Evolutionary conservation across 2,113 vertebrate genomes (phyloP).

Genomic region (Cygnus buccinator): DNA sequence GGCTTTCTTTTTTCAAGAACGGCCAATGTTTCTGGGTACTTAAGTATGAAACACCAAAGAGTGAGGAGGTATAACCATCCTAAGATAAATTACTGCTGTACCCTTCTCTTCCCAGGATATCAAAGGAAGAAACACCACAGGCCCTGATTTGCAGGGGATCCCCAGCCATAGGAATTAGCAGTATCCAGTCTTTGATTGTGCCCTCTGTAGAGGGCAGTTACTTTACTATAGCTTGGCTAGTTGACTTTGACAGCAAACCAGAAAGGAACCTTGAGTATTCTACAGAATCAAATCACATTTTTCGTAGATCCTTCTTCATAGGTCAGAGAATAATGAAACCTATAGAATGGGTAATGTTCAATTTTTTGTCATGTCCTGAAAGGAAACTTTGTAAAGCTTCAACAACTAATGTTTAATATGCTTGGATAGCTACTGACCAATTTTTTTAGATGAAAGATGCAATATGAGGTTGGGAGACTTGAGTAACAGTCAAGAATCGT

Average conservation of each 20-base stretch:
- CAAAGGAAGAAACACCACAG: not conserved
- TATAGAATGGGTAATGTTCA: not conserved
- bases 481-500: not conserved
- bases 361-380: not conserved
- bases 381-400: not conserved
- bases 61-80: not conserved
- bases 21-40: not conserved
- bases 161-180: rapidly evolving
- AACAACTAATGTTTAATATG: not conserved
- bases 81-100: not conserved
- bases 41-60: not conserved
- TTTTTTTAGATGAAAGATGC: not conserved
- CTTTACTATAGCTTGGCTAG: not conserved
- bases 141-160: not conserved
- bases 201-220: not conserved
- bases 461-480: not conserved
- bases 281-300: not conserved
- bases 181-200: not conserved
- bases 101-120: not conserved
- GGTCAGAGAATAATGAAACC: not conserved
- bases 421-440: not conserved
- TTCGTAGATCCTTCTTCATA: not conserved
- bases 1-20: not conserved
- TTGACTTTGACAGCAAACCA: not conserved
- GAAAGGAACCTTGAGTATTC: not conserved